Conservation (phyloP, 2,888 invertebrate genomes). For the Blera fallax region DNA sequence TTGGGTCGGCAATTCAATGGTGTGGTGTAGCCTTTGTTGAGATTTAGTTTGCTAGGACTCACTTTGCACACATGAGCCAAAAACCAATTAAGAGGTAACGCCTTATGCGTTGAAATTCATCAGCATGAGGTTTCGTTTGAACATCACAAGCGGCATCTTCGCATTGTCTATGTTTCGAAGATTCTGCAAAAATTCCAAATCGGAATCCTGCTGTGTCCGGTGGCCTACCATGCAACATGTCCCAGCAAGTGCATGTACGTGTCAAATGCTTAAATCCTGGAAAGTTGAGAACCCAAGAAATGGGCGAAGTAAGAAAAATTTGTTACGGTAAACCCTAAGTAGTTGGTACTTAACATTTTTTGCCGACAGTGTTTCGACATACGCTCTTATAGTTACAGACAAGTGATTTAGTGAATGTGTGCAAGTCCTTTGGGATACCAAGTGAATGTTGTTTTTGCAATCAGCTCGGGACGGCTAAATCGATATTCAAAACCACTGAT, state of each 20-base stretch:
- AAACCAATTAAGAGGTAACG: constrained; percentile 68
- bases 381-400: neutral
- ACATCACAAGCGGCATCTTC: constrained; percentile 52
- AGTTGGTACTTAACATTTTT: constrained; percentile 30
- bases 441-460: neutral
- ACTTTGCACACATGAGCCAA: constrained; percentile 22
- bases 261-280: constrained; percentile 43
- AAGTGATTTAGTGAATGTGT: neutral
- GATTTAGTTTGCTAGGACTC: neutral
- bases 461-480: neutral
- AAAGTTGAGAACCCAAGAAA: constrained; percentile 34
- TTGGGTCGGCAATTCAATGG: neutral
- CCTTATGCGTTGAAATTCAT: constrained; percentile 51
- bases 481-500: neutral
- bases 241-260: constrained; percentile 54
- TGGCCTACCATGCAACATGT: constrained; percentile 24
- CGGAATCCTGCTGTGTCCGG: constrained; percentile 56
- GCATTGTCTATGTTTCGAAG: constrained; percentile 11
- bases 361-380: constrained; percentile 29
- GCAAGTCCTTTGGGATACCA: neutral
- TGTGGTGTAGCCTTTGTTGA: neutral
- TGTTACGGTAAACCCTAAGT: constrained; percentile 70
- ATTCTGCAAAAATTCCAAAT: constrained; percentile 18
- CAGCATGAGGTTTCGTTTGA: constrained; percentile 44
- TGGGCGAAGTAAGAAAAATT: constrained; percentile 56